Conservation (phyloP, 1,140 invertebrate genomes). For the Paracyclopina nana region DNA sequence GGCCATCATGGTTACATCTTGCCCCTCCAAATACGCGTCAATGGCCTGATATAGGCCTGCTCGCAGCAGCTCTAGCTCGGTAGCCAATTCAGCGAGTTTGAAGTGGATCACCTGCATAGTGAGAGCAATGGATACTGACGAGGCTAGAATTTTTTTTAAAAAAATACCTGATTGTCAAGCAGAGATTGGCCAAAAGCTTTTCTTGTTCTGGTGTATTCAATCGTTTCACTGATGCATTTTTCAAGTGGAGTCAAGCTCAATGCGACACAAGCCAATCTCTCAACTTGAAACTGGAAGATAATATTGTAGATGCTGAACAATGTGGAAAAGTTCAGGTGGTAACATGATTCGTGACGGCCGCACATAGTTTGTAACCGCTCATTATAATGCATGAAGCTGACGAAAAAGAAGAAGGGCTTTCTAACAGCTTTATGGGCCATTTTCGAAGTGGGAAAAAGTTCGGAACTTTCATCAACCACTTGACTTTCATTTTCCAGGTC, state of each 20-base stretch:
- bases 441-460: too few species aligned
- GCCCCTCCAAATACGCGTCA: constrained; percentile 16
- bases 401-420: too few species aligned
- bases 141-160: too few species aligned
- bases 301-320: too few species aligned
- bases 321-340: too few species aligned
- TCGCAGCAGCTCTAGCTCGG: constrained; percentile 33
- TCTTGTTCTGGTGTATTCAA: constrained; percentile 32
- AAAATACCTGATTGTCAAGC: constrained; percentile 35
- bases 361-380: too few species aligned
- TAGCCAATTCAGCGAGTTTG: constrained; percentile 33
- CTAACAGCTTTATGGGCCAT: too few species aligned
- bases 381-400: too few species aligned
- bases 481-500: too few species aligned
- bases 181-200: constrained; percentile 32
- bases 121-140: too few species aligned
- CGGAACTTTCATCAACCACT: too few species aligned
- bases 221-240: constrained; percentile 29
- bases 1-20: constrained; percentile 34
- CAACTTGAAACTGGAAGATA: constrained; percentile 33
- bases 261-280: constrained; percentile 30
- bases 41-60: constrained; percentile 30
- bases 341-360: too few species aligned
- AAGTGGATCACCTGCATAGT: constrained; percentile 34
- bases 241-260: constrained; percentile 27